phyloP scores from a whole-genome alignment of 2,888 invertebrate genomes.

The Polydrusus cervinus region DNA sequence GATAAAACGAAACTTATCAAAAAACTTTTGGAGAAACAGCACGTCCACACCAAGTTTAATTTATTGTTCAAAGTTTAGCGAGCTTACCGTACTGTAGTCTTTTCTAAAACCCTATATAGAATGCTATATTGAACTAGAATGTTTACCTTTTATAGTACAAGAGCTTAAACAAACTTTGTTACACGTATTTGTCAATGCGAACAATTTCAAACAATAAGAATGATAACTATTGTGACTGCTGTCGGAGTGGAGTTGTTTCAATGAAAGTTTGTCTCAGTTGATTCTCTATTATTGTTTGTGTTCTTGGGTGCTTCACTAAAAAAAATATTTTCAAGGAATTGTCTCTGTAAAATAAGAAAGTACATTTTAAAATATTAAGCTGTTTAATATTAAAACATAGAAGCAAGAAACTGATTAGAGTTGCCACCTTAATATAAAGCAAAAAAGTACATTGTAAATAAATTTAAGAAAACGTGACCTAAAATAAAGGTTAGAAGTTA shows the following conservation, averaged over 20 bases:
- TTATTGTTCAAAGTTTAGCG: slow-evolving; percentile 46
- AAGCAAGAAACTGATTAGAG: too few species aligned
- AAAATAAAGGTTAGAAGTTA: too few species aligned
- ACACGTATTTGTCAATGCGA: slow-evolving; percentile 7
- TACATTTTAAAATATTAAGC: too few species aligned
- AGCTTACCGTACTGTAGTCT: slow-evolving; percentile 41
- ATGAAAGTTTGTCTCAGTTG: background rate
- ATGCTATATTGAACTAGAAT: slow-evolving; percentile 19
- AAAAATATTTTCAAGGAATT: background rate
- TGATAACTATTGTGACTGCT: background rate
- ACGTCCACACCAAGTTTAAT: slow-evolving; percentile 48
- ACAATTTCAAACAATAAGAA: background rate
- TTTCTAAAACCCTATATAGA: slow-evolving; percentile 32
- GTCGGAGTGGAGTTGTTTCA: background rate
- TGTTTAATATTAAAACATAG: too few species aligned
- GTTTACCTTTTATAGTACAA: slow-evolving; percentile 26
- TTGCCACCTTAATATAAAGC: too few species aligned
- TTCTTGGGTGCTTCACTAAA: background rate
- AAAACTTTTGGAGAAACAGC: slow-evolving; percentile 42
- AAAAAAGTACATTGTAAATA: too few species aligned
- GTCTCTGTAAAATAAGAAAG: too few species aligned
- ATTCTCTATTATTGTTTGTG: background rate
- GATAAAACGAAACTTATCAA: slow-evolving; percentile 48
- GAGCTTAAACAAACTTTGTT: slow-evolving; percentile 20
- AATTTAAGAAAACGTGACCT: too few species aligned